Evolutionary conservation across 2,797 vertebrate genomes (phyloP).

Genomic region (Periophthalmus magnuspinnatus): DNA sequence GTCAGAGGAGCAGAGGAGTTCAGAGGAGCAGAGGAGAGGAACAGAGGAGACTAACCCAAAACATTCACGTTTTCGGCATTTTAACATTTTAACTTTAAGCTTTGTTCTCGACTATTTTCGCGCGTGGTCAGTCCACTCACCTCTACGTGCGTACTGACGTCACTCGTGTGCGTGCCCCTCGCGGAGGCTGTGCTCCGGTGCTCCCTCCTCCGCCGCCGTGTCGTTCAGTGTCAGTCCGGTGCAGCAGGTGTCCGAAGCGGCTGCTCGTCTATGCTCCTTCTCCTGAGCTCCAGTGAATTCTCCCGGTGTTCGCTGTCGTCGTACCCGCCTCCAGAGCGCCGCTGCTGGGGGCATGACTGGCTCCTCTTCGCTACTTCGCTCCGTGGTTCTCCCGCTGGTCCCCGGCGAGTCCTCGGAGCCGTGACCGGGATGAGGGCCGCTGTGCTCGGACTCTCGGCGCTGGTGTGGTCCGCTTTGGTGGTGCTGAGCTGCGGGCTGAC

Average conservation of each 20-base stretch:
- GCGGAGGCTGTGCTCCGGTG: background rate
- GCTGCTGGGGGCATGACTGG: conserved; percentile 68
- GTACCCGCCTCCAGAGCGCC: conserved; percentile 20
- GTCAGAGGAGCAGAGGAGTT: too few species aligned
- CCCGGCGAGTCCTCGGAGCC: conserved; percentile 1
- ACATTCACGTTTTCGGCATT: too few species aligned
- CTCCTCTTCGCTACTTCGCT: conserved; percentile 24
- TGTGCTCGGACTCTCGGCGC: conserved; percentile 54
- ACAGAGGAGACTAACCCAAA: too few species aligned
- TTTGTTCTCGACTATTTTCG: too few species aligned
- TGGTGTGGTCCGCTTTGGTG: conserved; percentile 57
- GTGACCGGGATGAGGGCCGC: conserved; percentile 57
- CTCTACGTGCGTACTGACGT: background rate
- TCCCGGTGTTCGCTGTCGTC: background rate
- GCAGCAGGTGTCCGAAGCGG: background rate
- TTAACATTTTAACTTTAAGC: too few species aligned
- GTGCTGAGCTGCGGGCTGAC: conserved; percentile 57
- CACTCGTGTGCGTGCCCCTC: background rate
- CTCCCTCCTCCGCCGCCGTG: too few species aligned
- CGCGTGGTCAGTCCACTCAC: background rate
- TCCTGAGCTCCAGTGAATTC: background rate
- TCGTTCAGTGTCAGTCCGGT: background rate
- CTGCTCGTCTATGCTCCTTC: background rate
- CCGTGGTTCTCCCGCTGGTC: conserved; percentile 27
- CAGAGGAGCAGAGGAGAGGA: too few species aligned